Evolutionary conservation across 1,140 invertebrate species (phyloP), one percentile per base, ranked within the genome.

Genomic region (Drosophila bifasciata): DNA sequence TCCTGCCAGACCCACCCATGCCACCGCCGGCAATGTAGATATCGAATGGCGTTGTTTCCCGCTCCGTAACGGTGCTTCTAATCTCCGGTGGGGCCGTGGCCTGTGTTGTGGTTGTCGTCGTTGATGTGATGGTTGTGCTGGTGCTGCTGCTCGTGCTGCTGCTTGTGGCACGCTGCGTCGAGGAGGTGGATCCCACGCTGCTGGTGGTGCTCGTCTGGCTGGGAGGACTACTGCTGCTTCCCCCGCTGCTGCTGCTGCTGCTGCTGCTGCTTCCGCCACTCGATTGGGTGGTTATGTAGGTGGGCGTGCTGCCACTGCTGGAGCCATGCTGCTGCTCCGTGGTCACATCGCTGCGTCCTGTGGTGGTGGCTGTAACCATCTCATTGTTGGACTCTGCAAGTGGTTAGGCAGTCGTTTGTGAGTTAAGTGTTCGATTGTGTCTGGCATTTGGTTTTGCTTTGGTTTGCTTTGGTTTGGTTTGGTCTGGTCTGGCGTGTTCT

Each of bases 321-420:
- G 45, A 56, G 46, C 49, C 78, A 60, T 73, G 55, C 59, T 75
- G 74, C 51, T 90, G 86, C 48, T 90, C 85, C 16, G 89, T 91
- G 52, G 80, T 77, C 43, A 83, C 21, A 51, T 88, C 83, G 49
- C 70, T 88, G 75, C 85, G 89, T 44, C 89, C 89, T 4, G 89
- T 90, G 3, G 89, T 90, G 9, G 83, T 83, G 21, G 76, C 67
- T 32, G 83, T 88, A 28, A 78, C 83, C 84, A 88, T 52, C 57
- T 86, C 83, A 40, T 88, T 86, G 64, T 83, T 86, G 64, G 83
- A 66, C 71, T 86, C 83, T 86, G 83, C 50, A 86, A 86, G 62
- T 70, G 66, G 64, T 36, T 36, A 36, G 32, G 32, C 79, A 84
- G 59, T 66, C 36, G 61, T 62, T 86, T 86, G 74, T 40, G 21